Evolutionary conservation across 92 coral and sea anemone genomes (phyloP).

Genomic region (Montipora capitata): DNA sequence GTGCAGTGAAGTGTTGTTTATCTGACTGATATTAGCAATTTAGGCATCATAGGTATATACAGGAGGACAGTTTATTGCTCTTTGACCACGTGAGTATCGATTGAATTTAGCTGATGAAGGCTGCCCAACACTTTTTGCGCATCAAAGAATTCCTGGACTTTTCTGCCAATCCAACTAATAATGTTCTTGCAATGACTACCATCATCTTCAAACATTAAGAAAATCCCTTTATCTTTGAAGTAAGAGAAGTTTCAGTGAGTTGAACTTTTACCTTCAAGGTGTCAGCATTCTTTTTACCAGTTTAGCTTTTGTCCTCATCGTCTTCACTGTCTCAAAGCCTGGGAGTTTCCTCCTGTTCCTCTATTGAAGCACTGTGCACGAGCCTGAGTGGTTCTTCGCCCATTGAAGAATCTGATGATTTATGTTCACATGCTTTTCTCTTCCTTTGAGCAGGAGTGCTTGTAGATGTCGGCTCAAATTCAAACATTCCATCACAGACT

Average conservation of each 20-base stretch:
- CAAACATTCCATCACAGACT: not conserved
- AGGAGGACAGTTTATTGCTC: slow-evolving; percentile 34
- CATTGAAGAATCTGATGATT: slow-evolving; percentile 19
- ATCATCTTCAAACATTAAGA: slow-evolving; percentile 38
- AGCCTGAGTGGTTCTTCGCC: slow-evolving; percentile 31
- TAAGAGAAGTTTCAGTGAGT: slow-evolving; percentile 6
- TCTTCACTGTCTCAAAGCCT: not conserved
- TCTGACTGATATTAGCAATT: too few relatives aligned
- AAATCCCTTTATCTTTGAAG: slow-evolving; percentile 26
- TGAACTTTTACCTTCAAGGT: too few relatives aligned
- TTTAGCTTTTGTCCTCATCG: too few relatives aligned
- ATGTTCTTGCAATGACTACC: slow-evolving; percentile 13
- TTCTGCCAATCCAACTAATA: slow-evolving; percentile 22
- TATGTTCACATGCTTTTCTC: slow-evolving; percentile 1
- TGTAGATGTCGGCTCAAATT: slow-evolving; percentile 9
- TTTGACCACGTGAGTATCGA: slow-evolving; percentile 37
- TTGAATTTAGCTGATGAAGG: slow-evolving; percentile 1
- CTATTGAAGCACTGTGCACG: not conserved
- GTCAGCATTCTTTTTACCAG: slow-evolving; percentile 9
- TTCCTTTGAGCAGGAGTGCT: slow-evolving; percentile 37
- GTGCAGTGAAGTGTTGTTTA: too few relatives aligned
- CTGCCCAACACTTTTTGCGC: slow-evolving; percentile 9
- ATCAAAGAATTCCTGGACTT: slow-evolving; percentile 45
- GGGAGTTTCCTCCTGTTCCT: not conserved
- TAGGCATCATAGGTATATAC: too few relatives aligned